Evolutionary conservation across 2,888 invertebrate genomes (phyloP), one percentile per base, ranked within the genome.

Genomic region (Nomada ferruginata): DNA sequence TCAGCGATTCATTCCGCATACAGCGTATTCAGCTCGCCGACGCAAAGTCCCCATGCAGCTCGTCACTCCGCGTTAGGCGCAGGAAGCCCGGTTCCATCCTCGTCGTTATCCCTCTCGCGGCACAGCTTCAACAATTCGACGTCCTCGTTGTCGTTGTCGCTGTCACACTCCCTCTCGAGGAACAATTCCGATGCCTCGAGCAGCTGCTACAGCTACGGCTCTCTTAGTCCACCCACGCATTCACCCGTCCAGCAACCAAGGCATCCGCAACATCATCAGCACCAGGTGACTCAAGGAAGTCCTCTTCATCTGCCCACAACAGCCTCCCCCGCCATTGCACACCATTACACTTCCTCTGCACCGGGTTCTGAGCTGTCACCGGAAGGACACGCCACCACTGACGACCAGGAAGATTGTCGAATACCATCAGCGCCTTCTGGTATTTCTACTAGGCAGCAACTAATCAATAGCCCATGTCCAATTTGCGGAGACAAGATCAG

Each of bases 401-500:
- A 91, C 60, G 87, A 93, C 76, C 89, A 90, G 71, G 89, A 91
- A 83, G 89, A 93, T 83, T 90, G 93, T 82, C 85, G 92, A 86
- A 88, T 93, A 89, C 86, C 93, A 36, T 94, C 94, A 95, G 93
- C 95, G 95, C 95, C 96, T 72, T 96, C 96, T 13, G 98, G 98
- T 18, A 97, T 98, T 90, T 98, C 97, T 10, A 94, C 93, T 0
- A 94, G 98, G 59, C 98, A 98, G 92, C 98, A 98, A 93, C 95
- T 98, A 10, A 98, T 98, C 87, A 98, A 98, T 93, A 98, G 98
- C 88, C 98, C 98, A 0, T 98, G 98, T 92, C 98, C 98, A 18
- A 98, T 98, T 75, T 98, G 98, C 94, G 98, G 98, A 3, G 98
- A 98, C 94, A 98, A 98, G 93, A 98, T 98, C 92, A 98, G 98